Base-by-base conservation (phyloP, 2,113 vertebrate species). In the Cyprinodon brontotheroides region DNA sequence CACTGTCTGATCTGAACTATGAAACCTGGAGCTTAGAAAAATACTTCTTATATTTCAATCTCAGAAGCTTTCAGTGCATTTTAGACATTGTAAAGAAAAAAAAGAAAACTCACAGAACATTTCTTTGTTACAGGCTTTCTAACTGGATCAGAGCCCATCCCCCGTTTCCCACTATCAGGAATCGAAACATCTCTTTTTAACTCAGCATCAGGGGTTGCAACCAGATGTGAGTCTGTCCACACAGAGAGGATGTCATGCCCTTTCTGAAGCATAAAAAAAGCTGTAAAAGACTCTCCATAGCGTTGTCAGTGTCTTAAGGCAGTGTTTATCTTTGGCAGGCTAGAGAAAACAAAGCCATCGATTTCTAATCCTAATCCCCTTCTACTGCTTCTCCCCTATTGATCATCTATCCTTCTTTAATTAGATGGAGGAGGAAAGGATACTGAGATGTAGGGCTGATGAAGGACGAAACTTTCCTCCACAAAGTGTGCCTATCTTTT, bases 311-410 rank as follows among this genome's bases (percentile, higher is more conserved):
- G 83, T 92, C 90, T 93, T 91, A 90, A 87, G 90, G 90, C 91
- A 80, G 83, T 87, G 83, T 93, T 92, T 91, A 89, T 90, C 89
- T 89, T 80, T 80, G 78, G 79, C 82, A 73, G 81, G 80, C 74
- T 59, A 76, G 78, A 91, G 88, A 93, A 92, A 92, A 91, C 92
- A 92, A 91, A 90, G 84, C 82, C 91, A 93, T 93, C 63, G 92
- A 93, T 93, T 93, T 92, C 90, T 92, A 92, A 91, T 93, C 90
- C 88, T 92, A 93, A 92, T 91, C 92, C 92, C 89, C 86, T 68
- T 91, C 86, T 65, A 86, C 86, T 73, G 86, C 89, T 72, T 78
- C 79, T 80, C 86, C 82, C 70, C 85, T 93, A 93, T 93, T 90
- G 92, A 93, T 91, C 89, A 92, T 75, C 87, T 66, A 86, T 89